Base-by-base conservation (phyloP, 2,113 vertebrate genomes). In the Oceanites oceanicus region DNA sequence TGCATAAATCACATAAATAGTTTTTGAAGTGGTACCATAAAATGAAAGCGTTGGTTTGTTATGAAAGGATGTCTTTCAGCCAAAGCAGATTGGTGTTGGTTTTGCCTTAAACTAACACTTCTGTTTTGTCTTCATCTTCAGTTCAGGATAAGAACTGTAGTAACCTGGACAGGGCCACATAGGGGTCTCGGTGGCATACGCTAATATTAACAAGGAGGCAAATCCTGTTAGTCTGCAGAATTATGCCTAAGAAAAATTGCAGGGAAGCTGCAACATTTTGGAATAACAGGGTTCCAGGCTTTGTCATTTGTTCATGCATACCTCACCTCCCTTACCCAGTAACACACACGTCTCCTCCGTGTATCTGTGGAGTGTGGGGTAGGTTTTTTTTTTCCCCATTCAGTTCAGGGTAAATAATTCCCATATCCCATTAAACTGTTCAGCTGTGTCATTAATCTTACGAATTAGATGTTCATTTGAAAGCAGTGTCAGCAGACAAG, bases 361-460 rank as follows among this genome's bases (percentile, higher is more conserved):
- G 11, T 61, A 7, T 87, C 13, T 93, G 5, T 92, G 50, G 19
- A 47, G 47, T 49, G 25, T 56, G 27, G 21, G 36, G 18, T 40
- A 34, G 14, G 9, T 9, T 27, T 11, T 36, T 55, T 55, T 55
- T n/a, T 21, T 4, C 13, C 11, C 11, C 1, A 1, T 94, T 91
- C 44, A 58, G n/a, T 85, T 94, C 20, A 76, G 89, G 38, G 62
- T 92, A 81, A 95, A 90, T 91, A 92, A 94, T 95, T 95, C 81
- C 53, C 66, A 70, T 82, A 82, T 79, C 77, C 66, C 21, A 70
- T 95, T 92, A 92, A 92, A 92, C 59, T 90, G 45, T 79, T 92
- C 71, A 82, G 29, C 29, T 78, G 11, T 61, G 40, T 89, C 3
- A 9, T 91, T 95, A 91, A 80, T 95, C 3, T 25, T 94, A 52